Evolutionary conservation across 1,140 invertebrate genomes (phyloP).

Genomic region (Trichogramma pretiosum): DNA sequence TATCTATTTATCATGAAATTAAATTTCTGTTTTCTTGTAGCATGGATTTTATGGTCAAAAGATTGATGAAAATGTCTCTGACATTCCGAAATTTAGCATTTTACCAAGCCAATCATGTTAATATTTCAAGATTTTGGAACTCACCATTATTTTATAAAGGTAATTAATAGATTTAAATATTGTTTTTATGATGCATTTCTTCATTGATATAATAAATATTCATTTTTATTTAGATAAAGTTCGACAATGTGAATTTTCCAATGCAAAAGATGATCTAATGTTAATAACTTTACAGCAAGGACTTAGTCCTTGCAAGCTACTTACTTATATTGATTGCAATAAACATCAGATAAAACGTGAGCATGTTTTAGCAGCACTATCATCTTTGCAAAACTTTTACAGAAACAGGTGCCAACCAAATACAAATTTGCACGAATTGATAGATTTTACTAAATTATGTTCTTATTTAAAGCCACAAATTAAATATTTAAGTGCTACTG

Average conservation of each 20-base stretch:
- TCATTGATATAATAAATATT: neutral
- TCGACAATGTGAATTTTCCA: neutral
- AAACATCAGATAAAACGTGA: conserved; percentile 5
- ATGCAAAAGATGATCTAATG: conserved; percentile 4
- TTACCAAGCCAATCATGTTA: conserved; percentile 4
- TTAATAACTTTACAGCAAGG: conserved; percentile 6
- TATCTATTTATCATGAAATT: no score
- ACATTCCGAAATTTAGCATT: conserved; percentile 11
- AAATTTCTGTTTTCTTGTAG: no score
- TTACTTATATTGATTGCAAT: conserved; percentile 12
- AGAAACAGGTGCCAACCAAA: neutral
- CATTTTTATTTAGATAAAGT: conserved; percentile 2
- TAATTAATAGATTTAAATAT: neutral
- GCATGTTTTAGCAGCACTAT: conserved; percentile 5
- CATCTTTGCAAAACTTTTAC: conserved; percentile 12
- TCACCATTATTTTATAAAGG: neutral
- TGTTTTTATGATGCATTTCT: neutral
- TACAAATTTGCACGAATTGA: conserved; percentile 1
- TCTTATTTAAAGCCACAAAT: conserved; percentile 28
- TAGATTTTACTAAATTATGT: conserved; percentile 9
- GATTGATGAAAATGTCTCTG: conserved; percentile 9
- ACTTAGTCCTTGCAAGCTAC: conserved; percentile 4
- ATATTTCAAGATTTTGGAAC: conserved; percentile 3
- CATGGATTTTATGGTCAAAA: conserved; percentile 13
- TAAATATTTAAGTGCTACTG: conserved; percentile 43